These are phyloP conservation scores for Leptopilina myrica DNA, from an alignment of 2,888 invertebrate species.

Conservation along the genomic window DNA sequence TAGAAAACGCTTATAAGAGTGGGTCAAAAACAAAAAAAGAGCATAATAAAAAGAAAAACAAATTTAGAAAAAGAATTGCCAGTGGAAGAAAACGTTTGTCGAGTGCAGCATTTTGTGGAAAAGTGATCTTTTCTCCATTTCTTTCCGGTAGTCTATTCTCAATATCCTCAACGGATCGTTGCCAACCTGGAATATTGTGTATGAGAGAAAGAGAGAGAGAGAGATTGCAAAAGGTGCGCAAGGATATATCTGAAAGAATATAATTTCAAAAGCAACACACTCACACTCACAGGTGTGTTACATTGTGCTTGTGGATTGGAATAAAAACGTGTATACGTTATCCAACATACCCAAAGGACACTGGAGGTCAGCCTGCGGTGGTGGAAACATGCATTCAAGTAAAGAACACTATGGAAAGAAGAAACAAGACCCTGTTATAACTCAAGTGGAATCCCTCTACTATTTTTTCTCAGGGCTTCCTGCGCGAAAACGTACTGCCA, in stretches of 20 bases:
- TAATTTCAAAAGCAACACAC: neutral
- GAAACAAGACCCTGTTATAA: constrained; percentile 64
- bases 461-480: constrained; percentile 47
- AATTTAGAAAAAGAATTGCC: neutral
- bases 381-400: constrained; percentile 33
- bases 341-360: constrained; percentile 22
- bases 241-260: constrained; percentile 26
- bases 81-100: constrained; percentile 2
- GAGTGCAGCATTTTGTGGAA: constrained; percentile 24
- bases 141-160: constrained; percentile 11
- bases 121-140: constrained; percentile 26
- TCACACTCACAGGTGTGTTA: neutral
- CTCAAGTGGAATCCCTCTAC: constrained; percentile 55
- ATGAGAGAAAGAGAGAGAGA: no score
- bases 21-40: neutral
- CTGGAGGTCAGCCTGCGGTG: constrained; percentile 35
- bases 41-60: neutral
- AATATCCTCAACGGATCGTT: constrained; percentile 21
- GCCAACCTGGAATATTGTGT: neutral
- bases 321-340: constrained; percentile 27
- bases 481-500: constrained; percentile 40
- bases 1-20: neutral
- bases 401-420: constrained; percentile 57
- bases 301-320: neutral
- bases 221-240: constrained; percentile 10